Percentiles rank a stretch among this genome's conserved stretches.
These are phyloP conservation scores for Druceiella hillmani DNA, from an alignment of 2,888 invertebrate species.

Conservation along the genomic window DNA sequence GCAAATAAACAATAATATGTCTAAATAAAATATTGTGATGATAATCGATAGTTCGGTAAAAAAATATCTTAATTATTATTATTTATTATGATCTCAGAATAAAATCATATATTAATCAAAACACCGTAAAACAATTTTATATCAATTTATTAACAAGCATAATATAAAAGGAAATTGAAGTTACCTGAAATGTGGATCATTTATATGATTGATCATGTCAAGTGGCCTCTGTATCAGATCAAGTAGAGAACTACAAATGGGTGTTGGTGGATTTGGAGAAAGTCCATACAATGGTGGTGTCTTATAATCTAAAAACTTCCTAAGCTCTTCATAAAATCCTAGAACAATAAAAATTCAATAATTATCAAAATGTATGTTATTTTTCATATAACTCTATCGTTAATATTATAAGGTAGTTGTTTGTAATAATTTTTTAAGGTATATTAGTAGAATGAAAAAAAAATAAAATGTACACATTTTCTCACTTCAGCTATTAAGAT, in stretches of 20 bases:
- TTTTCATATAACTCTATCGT: too few relatives aligned
- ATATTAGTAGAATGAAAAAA: too few relatives aligned
- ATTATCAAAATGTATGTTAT: too few relatives aligned
- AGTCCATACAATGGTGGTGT: constrained; percentile 65
- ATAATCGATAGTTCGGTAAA: too few relatives aligned
- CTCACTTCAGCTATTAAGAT: too few relatives aligned
- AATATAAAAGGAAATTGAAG: constrained; percentile 29
- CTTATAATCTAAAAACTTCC: constrained; percentile 62
- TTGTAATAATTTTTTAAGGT: too few relatives aligned
- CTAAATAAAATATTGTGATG: constrained; percentile 3
- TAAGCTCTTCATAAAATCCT: constrained; percentile 72
- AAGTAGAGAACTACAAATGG: constrained; percentile 64
- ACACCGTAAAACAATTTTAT: not conserved
- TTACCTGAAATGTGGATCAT: constrained; percentile 46
- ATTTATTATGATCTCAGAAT: too few relatives aligned
- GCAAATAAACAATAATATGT: constrained; percentile 21
- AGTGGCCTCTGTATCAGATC: constrained; percentile 75
- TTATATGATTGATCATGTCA: constrained; percentile 44
- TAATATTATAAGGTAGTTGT: too few relatives aligned
- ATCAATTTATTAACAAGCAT: constrained; percentile 27
- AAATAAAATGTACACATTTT: too few relatives aligned
- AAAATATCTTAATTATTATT: too few relatives aligned
- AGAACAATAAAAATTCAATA: too few relatives aligned
- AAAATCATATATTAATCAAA: too few relatives aligned
- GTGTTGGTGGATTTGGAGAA: constrained; percentile 64